phyloP scores from a whole-genome alignment of 2,888 invertebrate genomes.

The Calliopum simillimum region DNA sequence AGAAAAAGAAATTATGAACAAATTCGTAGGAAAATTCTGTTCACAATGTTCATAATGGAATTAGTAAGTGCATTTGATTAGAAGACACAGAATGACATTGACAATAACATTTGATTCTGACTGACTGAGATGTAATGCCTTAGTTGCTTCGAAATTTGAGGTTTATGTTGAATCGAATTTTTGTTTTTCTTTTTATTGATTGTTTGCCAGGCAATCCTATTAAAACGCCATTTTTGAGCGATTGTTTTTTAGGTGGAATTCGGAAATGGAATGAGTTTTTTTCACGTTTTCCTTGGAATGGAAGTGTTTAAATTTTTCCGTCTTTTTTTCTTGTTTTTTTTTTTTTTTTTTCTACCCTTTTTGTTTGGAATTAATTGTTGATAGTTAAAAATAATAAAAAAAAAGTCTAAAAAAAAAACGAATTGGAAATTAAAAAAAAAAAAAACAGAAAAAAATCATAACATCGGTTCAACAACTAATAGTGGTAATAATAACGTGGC shows the following conservation, averaged over 20 bases:
- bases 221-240: too few species aligned
- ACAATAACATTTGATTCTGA: too few species aligned
- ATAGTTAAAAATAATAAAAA: too few species aligned
- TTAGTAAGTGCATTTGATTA: too few species aligned
- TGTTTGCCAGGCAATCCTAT: not conserved
- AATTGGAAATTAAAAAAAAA: too few species aligned
- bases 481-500: conserved; percentile 66
- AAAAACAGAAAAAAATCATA: conserved; percentile 23
- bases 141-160: not conserved
- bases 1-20: conserved; percentile 20
- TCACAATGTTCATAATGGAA: conserved; percentile 32
- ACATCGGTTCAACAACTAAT: conserved; percentile 51
- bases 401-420: too few species aligned
- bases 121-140: too few species aligned
- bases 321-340: too few species aligned
- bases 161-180: conserved; percentile 19
- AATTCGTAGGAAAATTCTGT: conserved; percentile 26
- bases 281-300: too few species aligned
- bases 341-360: conserved; percentile 37
- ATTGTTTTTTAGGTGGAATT: too few species aligned
- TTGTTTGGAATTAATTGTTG: conserved; percentile 31
- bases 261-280: too few species aligned
- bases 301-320: conserved; percentile 26
- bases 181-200: conserved; percentile 33
- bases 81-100: too few species aligned